Evolutionary conservation across 2,888 invertebrate species (phyloP), one percentile per base, ranked within the genome.

Genomic region (Eurois occulta): DNA sequence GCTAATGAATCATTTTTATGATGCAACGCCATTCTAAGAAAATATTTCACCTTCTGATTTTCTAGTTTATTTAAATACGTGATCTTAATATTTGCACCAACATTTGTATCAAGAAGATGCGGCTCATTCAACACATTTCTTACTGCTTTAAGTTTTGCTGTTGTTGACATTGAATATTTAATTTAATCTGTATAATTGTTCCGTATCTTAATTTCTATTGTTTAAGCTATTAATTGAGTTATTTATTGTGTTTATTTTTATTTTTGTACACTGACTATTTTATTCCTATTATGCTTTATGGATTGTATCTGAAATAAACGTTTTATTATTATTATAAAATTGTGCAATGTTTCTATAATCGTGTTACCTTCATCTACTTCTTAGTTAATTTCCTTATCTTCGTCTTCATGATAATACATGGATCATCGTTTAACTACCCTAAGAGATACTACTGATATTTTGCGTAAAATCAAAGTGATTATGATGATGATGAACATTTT

Each of bases 1-100:
- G 32, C 35, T 64, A 80, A 72, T 85, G 82, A 83, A 76, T 85
- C 76, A 83, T 83, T 81, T 58, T 75, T 72, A 81, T 74, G 74
- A 80, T 72, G 72, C 74, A 52, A 74, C 58, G 48, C 41, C 70
- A 78, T 86, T 86, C 74, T 52, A 58, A 73, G 64, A 83, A 83
- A 35, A 67, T 52, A 46, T 58, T 62, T 85, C 67, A 85, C 82
- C 86, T 81, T 85, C 64, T 10, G 2, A 32, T 71, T 75, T 65
- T 48, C 81, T 70, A 81, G 69, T 75, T 81, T 81, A 62, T 81
- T 58, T 72, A 64, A 85, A 81, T 82, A 81, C 52, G 72, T 48
- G 62, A 85, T 66, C 66, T 28, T 46, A 66, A 72, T 72, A 83
- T 75, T 72, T 83, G 65, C 43, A 60, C 60, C 28, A 83, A 71